Evolutionary conservation across 2,797 vertebrate species (phyloP).

Genomic region (Setipinna tenuifilis): DNA sequence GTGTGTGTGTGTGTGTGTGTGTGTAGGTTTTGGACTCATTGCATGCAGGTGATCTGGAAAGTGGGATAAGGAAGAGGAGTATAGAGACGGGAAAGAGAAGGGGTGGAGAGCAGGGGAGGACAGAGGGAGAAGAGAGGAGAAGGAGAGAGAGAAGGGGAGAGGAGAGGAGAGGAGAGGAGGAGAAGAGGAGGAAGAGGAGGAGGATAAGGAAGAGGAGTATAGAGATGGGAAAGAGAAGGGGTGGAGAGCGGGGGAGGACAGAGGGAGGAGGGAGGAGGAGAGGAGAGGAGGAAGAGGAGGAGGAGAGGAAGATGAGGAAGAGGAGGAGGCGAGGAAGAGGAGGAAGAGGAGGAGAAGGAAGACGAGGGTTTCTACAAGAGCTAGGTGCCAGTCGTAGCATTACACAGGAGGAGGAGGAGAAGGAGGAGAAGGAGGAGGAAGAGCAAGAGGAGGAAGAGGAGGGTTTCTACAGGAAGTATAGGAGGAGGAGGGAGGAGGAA

Average conservation of each 20-base stretch:
- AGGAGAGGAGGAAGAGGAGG: too few species aligned
- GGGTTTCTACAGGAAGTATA: not conserved
- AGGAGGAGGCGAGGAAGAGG: not conserved
- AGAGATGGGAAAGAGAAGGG: too few species aligned
- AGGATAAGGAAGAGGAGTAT: too few species aligned
- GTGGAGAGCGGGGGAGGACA: too few species aligned
- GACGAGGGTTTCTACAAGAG: not conserved
- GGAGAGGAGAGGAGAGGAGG: too few species aligned
- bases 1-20: constrained; percentile 20
- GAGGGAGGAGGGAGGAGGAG: not conserved
- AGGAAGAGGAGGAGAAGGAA: not conserved
- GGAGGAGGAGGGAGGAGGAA: not conserved
- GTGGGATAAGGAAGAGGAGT: not conserved
- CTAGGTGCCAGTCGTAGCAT: not conserved
- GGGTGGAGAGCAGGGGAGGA: too few species aligned
- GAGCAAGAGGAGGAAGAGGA: not conserved
- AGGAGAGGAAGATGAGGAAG: not conserved
- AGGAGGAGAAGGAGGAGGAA: too few species aligned
- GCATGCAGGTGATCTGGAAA: constrained; percentile 9
- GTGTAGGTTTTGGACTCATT: not conserved
- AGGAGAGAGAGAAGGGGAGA: too few species aligned
- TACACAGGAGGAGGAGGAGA: not conserved
- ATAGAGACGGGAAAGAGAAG: not conserved
- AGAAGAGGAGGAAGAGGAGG: too few species aligned
- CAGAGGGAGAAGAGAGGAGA: too few species aligned